Percentiles rank a stretch among this genome's conserved stretches.
Evolutionary conservation across 2,113 vertebrate genomes (phyloP).

Genomic region (Bostrychus sinensis): DNA sequence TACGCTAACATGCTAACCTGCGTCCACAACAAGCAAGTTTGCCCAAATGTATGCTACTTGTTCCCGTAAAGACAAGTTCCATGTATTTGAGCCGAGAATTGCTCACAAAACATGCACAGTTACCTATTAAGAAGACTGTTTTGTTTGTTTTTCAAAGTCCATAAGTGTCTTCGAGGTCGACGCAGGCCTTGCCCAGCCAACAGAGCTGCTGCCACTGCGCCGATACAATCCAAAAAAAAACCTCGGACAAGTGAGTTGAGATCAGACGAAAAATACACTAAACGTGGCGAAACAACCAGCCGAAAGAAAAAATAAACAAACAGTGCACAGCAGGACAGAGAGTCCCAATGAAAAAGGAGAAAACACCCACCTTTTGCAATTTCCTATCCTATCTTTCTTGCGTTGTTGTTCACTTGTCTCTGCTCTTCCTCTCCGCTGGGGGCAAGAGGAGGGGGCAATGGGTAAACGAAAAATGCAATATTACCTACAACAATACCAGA

Average conservation of each 20-base stretch:
- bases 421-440: slow-evolving; percentile 67
- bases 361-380: slow-evolving; percentile 70
- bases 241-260: slow-evolving; percentile 17
- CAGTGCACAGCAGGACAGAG: background rate
- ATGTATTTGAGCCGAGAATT: background rate
- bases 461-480: background rate
- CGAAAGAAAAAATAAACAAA: background rate
- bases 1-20: slow-evolving; percentile 51
- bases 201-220: slow-evolving; percentile 15
- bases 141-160: slow-evolving; percentile 59
- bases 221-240: slow-evolving; percentile 38
- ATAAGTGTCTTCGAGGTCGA: slow-evolving; percentile 44
- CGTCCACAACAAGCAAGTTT: slow-evolving; percentile 40
- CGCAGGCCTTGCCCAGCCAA: slow-evolving; percentile 56
- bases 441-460: slow-evolving; percentile 25
- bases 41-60: background rate
- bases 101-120: background rate
- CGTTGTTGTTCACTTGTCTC: slow-evolving; percentile 70
- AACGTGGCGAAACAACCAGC: background rate
- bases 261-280: slow-evolving; percentile 21
- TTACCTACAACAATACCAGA: background rate
- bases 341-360: slow-evolving; percentile 13
- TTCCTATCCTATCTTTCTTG: slow-evolving; percentile 30
- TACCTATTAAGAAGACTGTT: slow-evolving; percentile 48
- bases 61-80: background rate